phyloP scores from a whole-genome alignment of 2,888 invertebrate genomes.

The Leptura quadrifasciata region DNA sequence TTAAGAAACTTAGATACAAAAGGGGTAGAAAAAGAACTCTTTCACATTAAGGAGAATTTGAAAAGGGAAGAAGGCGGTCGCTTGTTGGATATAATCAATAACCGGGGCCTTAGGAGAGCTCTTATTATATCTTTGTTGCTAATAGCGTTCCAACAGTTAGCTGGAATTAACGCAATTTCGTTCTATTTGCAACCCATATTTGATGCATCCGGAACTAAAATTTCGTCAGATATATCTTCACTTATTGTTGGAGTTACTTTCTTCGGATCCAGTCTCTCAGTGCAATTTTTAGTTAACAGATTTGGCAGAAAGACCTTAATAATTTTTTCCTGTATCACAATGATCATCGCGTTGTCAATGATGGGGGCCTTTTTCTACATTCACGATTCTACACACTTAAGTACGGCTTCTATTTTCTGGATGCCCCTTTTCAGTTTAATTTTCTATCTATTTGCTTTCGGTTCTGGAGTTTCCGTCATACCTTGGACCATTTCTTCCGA shows the following conservation, averaged over 20 bases:
- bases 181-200: conserved; percentile 80
- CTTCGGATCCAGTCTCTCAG: conserved; percentile 81
- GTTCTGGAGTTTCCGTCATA: conserved; percentile 80
- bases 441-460: conserved; percentile 79
- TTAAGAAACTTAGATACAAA: conserved; percentile 81
- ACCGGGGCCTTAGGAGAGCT: conserved; percentile 84
- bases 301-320: conserved; percentile 84
- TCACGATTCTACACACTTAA: conserved; percentile 76
- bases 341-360: conserved; percentile 78
- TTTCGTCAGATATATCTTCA: conserved; percentile 81
- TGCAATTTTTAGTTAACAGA: conserved; percentile 85
- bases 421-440: conserved; percentile 84
- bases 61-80: conserved; percentile 59
- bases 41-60: conserved; percentile 48
- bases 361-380: conserved; percentile 73
- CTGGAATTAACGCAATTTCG: conserved; percentile 73
- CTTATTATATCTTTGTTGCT: conserved; percentile 80
- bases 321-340: conserved; percentile 80
- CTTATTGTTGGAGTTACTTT: conserved; percentile 87
- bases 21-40: conserved; percentile 78
- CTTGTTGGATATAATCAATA: conserved; percentile 73
- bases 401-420: conserved; percentile 76
- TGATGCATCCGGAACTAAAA: conserved; percentile 77
- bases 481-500: conserved; percentile 89
- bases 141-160: conserved; percentile 83